Evolutionary conservation across 2,113 vertebrate genomes (phyloP), one percentile per base, ranked within the genome.

Genomic region (Ptilorrhoa leucosticta): DNA sequence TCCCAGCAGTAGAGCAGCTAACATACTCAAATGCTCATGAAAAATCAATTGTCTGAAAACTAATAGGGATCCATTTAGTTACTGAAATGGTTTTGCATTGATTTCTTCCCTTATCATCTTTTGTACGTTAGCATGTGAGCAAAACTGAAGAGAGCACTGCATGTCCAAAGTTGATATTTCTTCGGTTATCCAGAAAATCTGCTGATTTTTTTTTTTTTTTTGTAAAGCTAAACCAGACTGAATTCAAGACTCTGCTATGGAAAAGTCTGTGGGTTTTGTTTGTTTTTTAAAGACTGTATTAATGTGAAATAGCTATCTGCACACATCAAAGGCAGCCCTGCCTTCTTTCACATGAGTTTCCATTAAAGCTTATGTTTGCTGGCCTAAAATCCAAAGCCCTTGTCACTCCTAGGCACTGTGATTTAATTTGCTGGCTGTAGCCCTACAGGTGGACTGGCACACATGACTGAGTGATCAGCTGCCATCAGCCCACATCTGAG

Each of bases 391-490:
- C 60, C 72, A 64, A 78, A 71, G 72, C 40, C 8, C 13, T 35
- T 95, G 84, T 93, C 82, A 71, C 50, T 94, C 71, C 68, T 56
- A 31, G 76, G 53, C 89, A 76, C 73, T n/a, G 68, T 45, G 87
- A 92, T 84, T 93, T 63, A 70, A 89, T 92, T 80, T 95, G 33
- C 65, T 68, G 28, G 82, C 78, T 87, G 50, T 26, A 51, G 50
- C 81, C 64, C 88, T 66, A 21, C 91, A 92, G 91, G 95, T 95
- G 93, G 93, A 94, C 23, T 28, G 79, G 93, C 90, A 95, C 77
- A 93, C 83, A 20, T 2, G 69, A 39, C 21, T 75, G 82, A 42
- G 35, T 82, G 48, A 91, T 79, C 80, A 85, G 83, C 86, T 66
- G 86, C 95, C 94, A 94, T 77, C 81, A 83, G 53, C 70, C 82